A percentile compares a stretch with the other conserved stretches of the same genome.
phyloP scores from a whole-genome alignment of 2,797 vertebrate genomes.

The Lemur catta region DNA sequence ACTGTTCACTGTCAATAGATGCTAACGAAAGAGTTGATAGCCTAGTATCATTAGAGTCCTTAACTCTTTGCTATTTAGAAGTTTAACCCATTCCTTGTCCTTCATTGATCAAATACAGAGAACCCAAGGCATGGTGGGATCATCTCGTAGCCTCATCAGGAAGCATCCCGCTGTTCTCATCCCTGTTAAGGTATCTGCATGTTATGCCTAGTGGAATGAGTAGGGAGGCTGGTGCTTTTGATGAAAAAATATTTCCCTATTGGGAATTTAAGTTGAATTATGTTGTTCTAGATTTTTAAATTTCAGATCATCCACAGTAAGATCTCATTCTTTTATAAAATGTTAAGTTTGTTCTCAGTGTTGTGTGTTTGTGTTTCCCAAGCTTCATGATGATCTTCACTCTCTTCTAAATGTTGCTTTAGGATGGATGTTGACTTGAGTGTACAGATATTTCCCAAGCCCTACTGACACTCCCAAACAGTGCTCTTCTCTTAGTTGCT shows the following conservation, averaged over 20 bases:
- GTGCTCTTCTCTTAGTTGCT: not conserved
- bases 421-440: not conserved
- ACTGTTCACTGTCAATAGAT: not conserved
- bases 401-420: constrained; percentile 16
- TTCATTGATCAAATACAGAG: not conserved
- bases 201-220: not conserved
- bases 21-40: not conserved
- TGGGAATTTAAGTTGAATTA: not conserved
- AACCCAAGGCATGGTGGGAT: not conserved
- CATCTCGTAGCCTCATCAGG: not conserved
- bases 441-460: not conserved
- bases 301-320: not conserved
- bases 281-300: not conserved
- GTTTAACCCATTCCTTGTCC: not conserved
- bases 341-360: not conserved
- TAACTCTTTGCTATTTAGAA: not conserved
- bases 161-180: not conserved
- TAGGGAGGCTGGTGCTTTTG: not conserved
- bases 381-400: not conserved
- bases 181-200: not conserved
- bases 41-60: not conserved
- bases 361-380: not conserved
- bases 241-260: not conserved
- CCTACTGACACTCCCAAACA: not conserved
- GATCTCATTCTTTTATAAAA: not conserved